Evolutionary conservation across 2,888 invertebrate genomes (phyloP), one percentile per base, ranked within the genome.

Genomic region (Drosophila crucigera): DNA sequence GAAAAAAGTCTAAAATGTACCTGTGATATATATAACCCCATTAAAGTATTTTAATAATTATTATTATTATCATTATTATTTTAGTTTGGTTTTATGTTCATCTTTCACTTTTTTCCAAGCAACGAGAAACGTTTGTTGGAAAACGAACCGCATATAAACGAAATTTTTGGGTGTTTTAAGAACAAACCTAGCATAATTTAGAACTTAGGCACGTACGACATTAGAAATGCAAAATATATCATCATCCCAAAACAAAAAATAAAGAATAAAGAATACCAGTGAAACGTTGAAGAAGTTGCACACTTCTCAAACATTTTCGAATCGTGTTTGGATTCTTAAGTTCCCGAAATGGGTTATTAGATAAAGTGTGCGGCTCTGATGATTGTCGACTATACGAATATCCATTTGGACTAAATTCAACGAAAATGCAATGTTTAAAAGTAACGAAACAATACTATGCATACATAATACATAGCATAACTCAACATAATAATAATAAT

Each of bases 21-120:
- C 92, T 92, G 92, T 92, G 92, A 92, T 92, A 92, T 79, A 76
- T 91, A 79, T 91, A 86, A 91, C 90, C 85, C 90, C 90, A 89
- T 86, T 89, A 84, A 83, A 85, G 90, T 90, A 85, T 90, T 90
- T 78, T 81, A 73, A 82, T 73, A 68, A 56, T 81, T 47, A 47
- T 47, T 47, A 78, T 72, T 61, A 66, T 72, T 79, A 68, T 55
- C 55, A 60, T 59, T 50, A 54, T 55, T 69, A 47, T 75, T 55
- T 74, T 11, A 50, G 37, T 61, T 73, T 61, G 19, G 56, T 68
- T 65, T 66, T 64, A 39, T 56, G 64, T 58, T 71, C 22, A 78
- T 43, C 28, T 73, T 67, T 66, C 35, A 14, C 22, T 33, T 62
- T 52, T 52, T 72, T 69, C 63, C 61, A 72, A 60, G 54, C 69